phyloP scores from a whole-genome alignment of 64 coral and sea anemone species.

The Montipora capricornis region DNA sequence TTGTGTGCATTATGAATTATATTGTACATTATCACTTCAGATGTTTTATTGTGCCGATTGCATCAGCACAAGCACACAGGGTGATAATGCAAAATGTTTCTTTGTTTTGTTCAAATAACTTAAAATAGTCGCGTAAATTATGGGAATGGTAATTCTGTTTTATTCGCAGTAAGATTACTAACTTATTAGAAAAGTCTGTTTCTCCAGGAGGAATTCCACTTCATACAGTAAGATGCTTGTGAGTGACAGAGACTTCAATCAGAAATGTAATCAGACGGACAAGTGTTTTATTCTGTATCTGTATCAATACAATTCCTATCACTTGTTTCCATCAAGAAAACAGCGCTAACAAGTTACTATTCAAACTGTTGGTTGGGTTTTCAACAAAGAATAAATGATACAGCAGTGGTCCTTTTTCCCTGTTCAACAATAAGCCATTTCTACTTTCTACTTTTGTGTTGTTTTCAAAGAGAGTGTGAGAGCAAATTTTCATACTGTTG shows the following conservation, averaged over 20 bases:
- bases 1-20: too few relatives aligned
- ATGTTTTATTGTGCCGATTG: too few relatives aligned
- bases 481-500: too few relatives aligned
- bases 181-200: constrained; percentile 49
- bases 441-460: too few relatives aligned
- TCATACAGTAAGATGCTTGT: constrained; percentile 42
- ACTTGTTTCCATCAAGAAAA: neutral
- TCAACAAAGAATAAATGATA: too few relatives aligned
- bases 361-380: neutral
- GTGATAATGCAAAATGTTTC: too few relatives aligned
- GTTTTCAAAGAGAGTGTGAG: too few relatives aligned
- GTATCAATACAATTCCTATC: neutral
- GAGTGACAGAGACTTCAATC: constrained; percentile 41
- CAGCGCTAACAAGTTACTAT: neutral
- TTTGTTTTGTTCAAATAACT: too few relatives aligned
- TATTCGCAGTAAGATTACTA: neutral
- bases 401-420: too few relatives aligned
- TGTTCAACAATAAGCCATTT: too few relatives aligned
- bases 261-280: constrained; percentile 54
- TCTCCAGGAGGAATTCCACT: constrained; percentile 40
- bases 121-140: neutral
- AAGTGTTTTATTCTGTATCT: constrained; percentile 32
- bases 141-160: neutral
- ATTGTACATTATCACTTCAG: too few relatives aligned
- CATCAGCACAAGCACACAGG: too few relatives aligned